Percentiles rank a stretch among this genome's conserved stretches.
phyloP scores from a whole-genome alignment of 1,140 invertebrate species.

The Cotesia chilonis region DNA sequence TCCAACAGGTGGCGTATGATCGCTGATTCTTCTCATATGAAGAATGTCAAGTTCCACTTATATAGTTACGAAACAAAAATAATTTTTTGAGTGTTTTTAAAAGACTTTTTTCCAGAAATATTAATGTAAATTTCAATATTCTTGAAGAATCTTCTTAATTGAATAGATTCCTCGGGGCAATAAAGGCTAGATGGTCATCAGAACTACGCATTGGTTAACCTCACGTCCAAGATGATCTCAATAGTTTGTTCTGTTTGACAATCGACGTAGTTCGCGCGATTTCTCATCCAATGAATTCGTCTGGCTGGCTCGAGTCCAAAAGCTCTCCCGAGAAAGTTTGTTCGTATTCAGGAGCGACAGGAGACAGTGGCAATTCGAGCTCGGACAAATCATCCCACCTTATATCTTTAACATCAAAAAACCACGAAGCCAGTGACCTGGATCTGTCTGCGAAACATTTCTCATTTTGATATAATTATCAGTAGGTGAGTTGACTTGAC shows the following conservation, averaged over 20 bases:
- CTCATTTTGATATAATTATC: not conserved
- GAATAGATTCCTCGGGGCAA: too few species aligned
- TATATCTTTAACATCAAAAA: not conserved
- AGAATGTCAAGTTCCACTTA: too few species aligned
- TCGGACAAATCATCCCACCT: not conserved
- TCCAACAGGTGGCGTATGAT: too few species aligned
- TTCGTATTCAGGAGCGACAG: too few species aligned
- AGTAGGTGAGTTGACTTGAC: not conserved
- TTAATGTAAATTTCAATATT: too few species aligned
- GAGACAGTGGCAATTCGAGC: too few species aligned
- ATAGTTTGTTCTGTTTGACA: constrained; percentile 6
- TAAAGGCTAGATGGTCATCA: not conserved
- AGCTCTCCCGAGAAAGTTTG: not conserved
- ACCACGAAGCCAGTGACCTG: constrained; percentile 10
- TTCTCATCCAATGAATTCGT: constrained; percentile 7
- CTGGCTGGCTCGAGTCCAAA: not conserved
- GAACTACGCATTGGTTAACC: not conserved
- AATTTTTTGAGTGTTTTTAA: too few species aligned
- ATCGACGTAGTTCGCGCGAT: constrained; percentile 14
- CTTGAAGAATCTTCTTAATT: too few species aligned
- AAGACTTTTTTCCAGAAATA: too few species aligned
- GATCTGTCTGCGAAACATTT: not conserved
- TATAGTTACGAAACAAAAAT: too few species aligned
- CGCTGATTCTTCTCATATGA: too few species aligned
- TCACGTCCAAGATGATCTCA: not conserved